Percentiles rank a stretch among this genome's conserved stretches.
Evolutionary conservation across 2,113 vertebrate genomes (phyloP).

Genomic region (Haliaeetus leucogaster): DNA sequence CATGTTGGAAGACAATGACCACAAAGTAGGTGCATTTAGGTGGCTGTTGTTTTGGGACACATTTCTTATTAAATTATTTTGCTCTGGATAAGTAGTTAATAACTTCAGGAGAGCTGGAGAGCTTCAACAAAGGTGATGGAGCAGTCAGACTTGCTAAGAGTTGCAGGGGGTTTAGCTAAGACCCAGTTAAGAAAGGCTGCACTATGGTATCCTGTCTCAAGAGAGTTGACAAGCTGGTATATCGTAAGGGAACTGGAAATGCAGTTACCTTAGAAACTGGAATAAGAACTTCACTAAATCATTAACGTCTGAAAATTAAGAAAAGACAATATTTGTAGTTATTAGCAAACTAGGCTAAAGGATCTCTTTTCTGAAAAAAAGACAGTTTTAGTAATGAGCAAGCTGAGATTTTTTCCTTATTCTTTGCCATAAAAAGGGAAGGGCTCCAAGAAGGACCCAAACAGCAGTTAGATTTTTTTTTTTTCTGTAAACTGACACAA

Average conservation of each 20-base stretch:
- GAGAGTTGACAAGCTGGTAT: background rate
- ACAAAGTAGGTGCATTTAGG: background rate
- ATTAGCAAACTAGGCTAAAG: constrained; percentile 84
- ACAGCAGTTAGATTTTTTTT: background rate
- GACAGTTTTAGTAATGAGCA: constrained; percentile 72
- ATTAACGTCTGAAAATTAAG: constrained; percentile 80
- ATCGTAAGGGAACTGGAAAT: background rate
- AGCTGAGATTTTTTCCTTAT: constrained; percentile 76
- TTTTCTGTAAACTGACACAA: background rate
- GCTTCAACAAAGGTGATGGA: background rate
- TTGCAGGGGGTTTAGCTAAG: background rate
- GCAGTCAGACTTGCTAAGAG: background rate
- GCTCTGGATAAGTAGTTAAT: background rate
- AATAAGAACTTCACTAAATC: constrained; percentile 80
- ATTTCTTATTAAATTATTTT: background rate
- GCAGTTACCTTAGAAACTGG: background rate
- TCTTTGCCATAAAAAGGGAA: constrained; percentile 81
- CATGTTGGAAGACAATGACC: background rate
- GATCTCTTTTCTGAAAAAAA: constrained; percentile 79
- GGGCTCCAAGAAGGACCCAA: constrained; percentile 76
- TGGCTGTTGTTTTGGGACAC: background rate
- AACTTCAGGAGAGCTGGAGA: background rate
- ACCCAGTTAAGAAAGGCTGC: background rate
- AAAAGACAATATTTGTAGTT: constrained; percentile 79
- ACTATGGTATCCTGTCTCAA: background rate